Percentiles rank a stretch among this genome's conserved stretches.
These are phyloP conservation scores for Formicarius rufipectus DNA, from an alignment of 2,113 vertebrate genomes.

Conservation along the genomic window DNA sequence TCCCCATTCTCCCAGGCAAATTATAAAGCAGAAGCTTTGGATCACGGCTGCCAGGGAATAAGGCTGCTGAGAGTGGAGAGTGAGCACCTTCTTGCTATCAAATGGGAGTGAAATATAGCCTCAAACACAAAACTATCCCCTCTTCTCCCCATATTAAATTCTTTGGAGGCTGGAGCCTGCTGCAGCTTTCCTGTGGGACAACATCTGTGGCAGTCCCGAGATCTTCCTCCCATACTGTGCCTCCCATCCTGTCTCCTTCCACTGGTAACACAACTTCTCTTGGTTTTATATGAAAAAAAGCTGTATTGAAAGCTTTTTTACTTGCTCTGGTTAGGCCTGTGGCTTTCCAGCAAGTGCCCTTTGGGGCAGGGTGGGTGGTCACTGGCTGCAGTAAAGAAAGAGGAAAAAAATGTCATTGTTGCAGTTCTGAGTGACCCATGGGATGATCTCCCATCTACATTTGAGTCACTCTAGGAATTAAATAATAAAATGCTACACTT, in stretches of 20 bases:
- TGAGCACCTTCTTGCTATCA: not conserved
- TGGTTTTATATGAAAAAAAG: not conserved
- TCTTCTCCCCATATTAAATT: not conserved
- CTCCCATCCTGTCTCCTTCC: not conserved
- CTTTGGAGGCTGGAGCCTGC: not conserved
- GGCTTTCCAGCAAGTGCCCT: not conserved
- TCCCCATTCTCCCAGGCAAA: constrained; percentile 18
- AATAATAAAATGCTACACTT: not conserved
- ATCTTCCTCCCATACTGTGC: not conserved
- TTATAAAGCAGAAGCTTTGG: constrained; percentile 24
- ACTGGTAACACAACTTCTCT: not conserved
- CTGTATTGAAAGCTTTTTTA: not conserved
- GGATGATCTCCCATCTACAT: not conserved
- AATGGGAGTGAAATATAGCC: not conserved
- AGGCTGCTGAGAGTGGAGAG: not conserved
- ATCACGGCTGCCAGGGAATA: not conserved
- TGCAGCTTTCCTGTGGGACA: not conserved
- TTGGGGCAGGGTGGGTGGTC: not conserved
- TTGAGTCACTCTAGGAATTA: not conserved
- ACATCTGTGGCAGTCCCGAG: rapidly evolving
- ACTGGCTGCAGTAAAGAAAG: not conserved
- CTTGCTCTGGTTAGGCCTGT: not conserved
- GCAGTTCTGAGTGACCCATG: not conserved
- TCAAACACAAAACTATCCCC: not conserved
- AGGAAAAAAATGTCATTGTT: not conserved